Evolutionary conservation across 2,888 invertebrate species (phyloP), one percentile per base, ranked within the genome.

Genomic region (Mamestra brassicae): DNA sequence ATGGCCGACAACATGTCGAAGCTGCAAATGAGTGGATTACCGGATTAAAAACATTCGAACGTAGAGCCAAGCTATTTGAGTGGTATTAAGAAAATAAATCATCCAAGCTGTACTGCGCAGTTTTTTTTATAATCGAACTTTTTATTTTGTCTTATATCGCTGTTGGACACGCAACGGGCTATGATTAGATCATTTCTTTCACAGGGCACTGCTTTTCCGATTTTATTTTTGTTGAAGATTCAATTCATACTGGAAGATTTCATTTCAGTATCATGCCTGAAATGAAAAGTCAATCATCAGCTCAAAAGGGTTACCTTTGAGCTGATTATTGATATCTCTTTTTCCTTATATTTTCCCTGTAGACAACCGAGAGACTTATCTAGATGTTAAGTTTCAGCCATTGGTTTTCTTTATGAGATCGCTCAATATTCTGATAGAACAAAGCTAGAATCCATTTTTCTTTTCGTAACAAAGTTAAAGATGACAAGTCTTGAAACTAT

Each of bases 31-130:
- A n/a, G 68, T 42, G 52, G 11, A 71, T 70, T 63, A 50, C 38
- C 17, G 57, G 63, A 83, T 62, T 71, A 76, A 80, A 75, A 76
- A 73, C 36, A 71, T 76, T 68, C 45, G 26, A 45, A 73, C 54
- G 38, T 38, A 63, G 34, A 67, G 79, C 74, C 79, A 83, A 83
- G 52, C 47, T 83, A 69, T 83, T 83, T 83, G 36, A 63, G 66
- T 62, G 50, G 47, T 68, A 61, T 52, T 55, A 58, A 26, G 26
- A 3, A 26, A 68, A 71, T 83, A 78, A 68, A 74, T 78, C 68
- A 83, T 71, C n/a, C 50, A 47, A 64, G 34, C 17, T 45, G 50
- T 50, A 10, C 36, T 68, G 55, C 68, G 60, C 38, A 69, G 68
- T 55, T 71, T 15, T 13, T 64, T 77, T 76, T 69, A 62, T 42